phyloP scores from a whole-genome alignment of 1,140 invertebrate species.

The Mesaphorura yosii region DNA sequence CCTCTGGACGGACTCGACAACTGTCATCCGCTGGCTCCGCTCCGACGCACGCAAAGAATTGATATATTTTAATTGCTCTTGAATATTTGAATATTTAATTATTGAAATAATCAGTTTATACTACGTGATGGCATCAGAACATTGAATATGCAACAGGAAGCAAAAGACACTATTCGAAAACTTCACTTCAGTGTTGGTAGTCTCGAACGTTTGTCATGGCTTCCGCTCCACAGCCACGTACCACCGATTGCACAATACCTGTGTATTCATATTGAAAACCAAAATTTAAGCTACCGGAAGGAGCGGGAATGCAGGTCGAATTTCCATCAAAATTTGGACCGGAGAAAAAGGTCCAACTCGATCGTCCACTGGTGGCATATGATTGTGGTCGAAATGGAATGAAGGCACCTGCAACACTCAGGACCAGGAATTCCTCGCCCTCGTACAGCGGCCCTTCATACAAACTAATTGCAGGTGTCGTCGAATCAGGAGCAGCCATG shows the following conservation, averaged over 20 bases:
- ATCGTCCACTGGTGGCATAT: neutral
- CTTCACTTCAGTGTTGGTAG: no score
- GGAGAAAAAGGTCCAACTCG: neutral
- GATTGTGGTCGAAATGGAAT: neutral
- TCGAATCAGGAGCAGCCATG: neutral
- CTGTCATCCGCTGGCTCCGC: no score
- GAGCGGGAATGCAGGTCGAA: neutral
- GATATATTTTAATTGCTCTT: no score
- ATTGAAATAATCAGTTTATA: no score
- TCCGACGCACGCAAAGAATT: no score
- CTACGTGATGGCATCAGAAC: no score
- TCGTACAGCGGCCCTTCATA: neutral
- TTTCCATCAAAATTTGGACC: neutral
- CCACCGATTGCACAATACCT: neutral
- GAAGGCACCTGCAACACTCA: neutral
- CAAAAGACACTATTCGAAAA: no score
- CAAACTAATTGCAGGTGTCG: neutral
- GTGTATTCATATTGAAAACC: neutral
- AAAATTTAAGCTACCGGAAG: neutral
- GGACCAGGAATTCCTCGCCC: neutral
- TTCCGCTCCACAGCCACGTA: neutral
- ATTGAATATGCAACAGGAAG: no score
- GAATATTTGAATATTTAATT: no score
- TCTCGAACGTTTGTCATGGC: neutral
- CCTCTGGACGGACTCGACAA: no score